A percentile compares a stretch with the other conserved stretches of the same genome.
phyloP scores from a whole-genome alignment of 2,113 vertebrate genomes.

The Grammomys surdaster region DNA sequence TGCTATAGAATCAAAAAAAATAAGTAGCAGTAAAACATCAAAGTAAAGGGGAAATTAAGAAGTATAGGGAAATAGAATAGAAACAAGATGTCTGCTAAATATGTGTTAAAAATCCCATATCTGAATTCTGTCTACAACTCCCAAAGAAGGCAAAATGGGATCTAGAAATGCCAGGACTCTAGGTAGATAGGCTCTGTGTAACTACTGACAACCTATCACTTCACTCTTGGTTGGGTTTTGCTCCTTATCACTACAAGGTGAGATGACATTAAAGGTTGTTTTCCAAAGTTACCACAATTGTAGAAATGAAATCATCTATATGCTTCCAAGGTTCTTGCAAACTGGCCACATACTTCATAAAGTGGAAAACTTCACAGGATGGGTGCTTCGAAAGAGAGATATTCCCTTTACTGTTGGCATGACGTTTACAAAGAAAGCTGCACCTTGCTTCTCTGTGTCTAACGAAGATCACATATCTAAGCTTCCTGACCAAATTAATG shows the following conservation, averaged over 20 bases:
- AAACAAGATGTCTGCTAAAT: background rate
- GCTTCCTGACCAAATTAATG: constrained; percentile 83
- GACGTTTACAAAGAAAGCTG: constrained; percentile 74
- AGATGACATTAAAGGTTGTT: background rate
- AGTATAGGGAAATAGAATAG: background rate
- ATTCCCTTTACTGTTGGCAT: constrained; percentile 59
- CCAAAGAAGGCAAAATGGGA: background rate
- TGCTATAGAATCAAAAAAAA: background rate
- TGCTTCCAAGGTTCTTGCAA: background rate
- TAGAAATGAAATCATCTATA: background rate
- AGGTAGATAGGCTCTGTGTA: background rate
- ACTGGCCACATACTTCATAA: background rate
- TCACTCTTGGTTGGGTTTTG: background rate
- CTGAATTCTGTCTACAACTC: background rate
- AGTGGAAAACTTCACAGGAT: background rate
- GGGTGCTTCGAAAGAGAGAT: constrained; percentile 9
- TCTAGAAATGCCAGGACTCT: background rate
- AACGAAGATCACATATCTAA: constrained; percentile 82
- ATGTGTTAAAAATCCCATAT: background rate
- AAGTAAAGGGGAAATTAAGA: background rate
- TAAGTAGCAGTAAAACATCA: background rate
- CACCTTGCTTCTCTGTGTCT: constrained; percentile 80
- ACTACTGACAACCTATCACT: background rate
- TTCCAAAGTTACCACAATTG: constrained; percentile 9
- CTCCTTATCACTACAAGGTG: background rate